Conservation (phyloP, 2,797 vertebrate genomes). For the Numenius phaeopus region DNA sequence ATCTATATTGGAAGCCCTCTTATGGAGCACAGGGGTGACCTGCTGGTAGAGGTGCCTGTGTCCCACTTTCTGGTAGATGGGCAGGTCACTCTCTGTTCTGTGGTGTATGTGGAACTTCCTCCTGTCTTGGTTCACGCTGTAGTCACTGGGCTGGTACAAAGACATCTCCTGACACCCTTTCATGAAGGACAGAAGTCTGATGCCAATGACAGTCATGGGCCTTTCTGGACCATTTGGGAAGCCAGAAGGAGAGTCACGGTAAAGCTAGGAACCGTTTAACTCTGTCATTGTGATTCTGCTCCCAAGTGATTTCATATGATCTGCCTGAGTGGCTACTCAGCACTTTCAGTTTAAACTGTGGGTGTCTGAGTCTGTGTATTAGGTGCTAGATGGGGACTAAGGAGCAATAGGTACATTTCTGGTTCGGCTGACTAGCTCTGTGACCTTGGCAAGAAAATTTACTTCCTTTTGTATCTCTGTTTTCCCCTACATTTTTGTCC, state of each 20-base stretch:
- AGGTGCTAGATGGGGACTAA: neutral
- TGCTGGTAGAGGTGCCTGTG: neutral
- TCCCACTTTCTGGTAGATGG: neutral
- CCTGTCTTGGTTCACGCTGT: neutral
- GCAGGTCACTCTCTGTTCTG: neutral
- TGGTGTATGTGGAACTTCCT: rapidly evolving
- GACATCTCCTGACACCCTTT: neutral
- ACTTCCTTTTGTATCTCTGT: neutral
- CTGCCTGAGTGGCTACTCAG: neutral
- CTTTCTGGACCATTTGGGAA: neutral
- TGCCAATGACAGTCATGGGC: rapidly evolving
- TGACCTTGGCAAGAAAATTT: neutral
- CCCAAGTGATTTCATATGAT: rapidly evolving
- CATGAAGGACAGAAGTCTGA: neutral
- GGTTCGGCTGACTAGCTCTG: neutral
- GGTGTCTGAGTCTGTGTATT: too few relatives aligned
- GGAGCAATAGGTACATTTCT: neutral
- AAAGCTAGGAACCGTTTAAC: neutral
- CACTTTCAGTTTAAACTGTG: neutral
- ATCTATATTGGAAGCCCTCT: neutral
- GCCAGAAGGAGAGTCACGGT: neutral
- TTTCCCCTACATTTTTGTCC: neutral
- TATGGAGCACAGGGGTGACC: neutral
- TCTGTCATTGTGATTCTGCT: neutral
- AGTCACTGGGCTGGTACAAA: neutral